A percentile compares a stretch with the other conserved stretches of the same genome.
These are phyloP conservation scores for Molossus molossus DNA, from an alignment of 2,797 vertebrate genomes.

Conservation along the genomic window DNA sequence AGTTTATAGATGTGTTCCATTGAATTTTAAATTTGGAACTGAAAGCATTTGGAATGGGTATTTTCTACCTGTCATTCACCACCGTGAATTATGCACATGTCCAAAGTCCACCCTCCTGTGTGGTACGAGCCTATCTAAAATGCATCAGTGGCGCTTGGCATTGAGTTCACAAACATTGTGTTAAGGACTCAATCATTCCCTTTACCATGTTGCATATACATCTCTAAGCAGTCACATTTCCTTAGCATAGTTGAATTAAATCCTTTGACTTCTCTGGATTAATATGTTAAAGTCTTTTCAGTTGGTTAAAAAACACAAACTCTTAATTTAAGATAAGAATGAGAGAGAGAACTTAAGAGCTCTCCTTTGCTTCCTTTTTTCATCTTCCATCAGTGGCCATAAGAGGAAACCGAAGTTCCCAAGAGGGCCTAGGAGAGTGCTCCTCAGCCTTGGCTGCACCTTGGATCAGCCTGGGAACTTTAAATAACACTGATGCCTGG, in stretches of 20 bases:
- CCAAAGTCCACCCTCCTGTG: background rate
- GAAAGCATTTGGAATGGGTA: slow-evolving; percentile 17
- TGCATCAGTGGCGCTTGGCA: background rate
- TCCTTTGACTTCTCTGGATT: slow-evolving; percentile 2
- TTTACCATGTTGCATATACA: background rate
- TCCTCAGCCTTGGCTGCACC: background rate
- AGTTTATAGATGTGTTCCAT: background rate
- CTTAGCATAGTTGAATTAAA: background rate
- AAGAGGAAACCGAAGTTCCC: background rate
- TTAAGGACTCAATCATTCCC: slow-evolving; percentile 17
- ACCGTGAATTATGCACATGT: background rate
- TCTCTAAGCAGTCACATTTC: background rate
- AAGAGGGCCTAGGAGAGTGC: background rate
- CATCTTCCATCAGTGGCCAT: background rate
- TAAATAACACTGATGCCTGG: background rate
- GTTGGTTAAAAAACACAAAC: background rate
- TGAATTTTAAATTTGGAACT: slow-evolving; percentile 66
- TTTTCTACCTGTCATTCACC: background rate
- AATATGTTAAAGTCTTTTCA: background rate
- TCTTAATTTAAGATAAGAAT: background rate
- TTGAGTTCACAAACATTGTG: background rate
- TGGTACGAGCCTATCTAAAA: background rate
- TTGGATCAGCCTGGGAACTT: slow-evolving; percentile 1
- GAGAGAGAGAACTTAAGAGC: background rate
- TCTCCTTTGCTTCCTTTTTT: background rate